Evolutionary conservation across 1,140 invertebrate species (phyloP).

Genomic region (Zaprionus camerounensis): DNA sequence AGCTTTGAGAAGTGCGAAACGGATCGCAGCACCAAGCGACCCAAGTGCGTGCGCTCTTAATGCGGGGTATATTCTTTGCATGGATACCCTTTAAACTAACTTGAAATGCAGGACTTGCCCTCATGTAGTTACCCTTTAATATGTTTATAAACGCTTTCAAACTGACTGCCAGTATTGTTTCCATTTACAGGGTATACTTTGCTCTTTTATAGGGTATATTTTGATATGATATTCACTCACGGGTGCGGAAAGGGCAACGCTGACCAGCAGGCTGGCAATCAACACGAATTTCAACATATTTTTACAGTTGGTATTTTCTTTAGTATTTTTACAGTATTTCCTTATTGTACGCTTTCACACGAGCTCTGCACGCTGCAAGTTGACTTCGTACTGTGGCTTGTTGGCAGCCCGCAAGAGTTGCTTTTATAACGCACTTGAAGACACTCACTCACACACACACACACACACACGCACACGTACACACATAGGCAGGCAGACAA

Average conservation of each 20-base stretch:
- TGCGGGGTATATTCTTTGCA: slow-evolving; percentile 4
- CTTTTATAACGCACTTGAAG: slow-evolving; percentile 80
- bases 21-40: slow-evolving; percentile 87
- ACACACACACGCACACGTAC: background rate
- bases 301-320: slow-evolving; percentile 23
- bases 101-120: background rate
- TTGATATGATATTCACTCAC: slow-evolving; percentile 61
- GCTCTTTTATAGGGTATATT: background rate
- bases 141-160: background rate
- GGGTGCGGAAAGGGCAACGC: slow-evolving; percentile 61
- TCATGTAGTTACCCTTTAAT: background rate
- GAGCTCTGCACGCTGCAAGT: slow-evolving; percentile 74
- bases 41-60: slow-evolving; percentile 87
- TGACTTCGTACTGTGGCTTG: slow-evolving; percentile 74
- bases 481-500: slow-evolving; percentile 2
- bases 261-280: slow-evolving; percentile 73
- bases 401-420: slow-evolving; percentile 55
- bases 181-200: background rate
- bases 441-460: slow-evolving; percentile 12
- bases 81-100: slow-evolving; percentile 1
- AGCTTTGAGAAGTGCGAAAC: slow-evolving; percentile 88
- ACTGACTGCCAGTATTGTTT: background rate
- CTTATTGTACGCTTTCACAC: slow-evolving; percentile 27
- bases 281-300: slow-evolving; percentile 78
- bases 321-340: slow-evolving; percentile 23